Conservation (phyloP, 1,140 invertebrate species). For the Latrodectus geometricus region DNA sequence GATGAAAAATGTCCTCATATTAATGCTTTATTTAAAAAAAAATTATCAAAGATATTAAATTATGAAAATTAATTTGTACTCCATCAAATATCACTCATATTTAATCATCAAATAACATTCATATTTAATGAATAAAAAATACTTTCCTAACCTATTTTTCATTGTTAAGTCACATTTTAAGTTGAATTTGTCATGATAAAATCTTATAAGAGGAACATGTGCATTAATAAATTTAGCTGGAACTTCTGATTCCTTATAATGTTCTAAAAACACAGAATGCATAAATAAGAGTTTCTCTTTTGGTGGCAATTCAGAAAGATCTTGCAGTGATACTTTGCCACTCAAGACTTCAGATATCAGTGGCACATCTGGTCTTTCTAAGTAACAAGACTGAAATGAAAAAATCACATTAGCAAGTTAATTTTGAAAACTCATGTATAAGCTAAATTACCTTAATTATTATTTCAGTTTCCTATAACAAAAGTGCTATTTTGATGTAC, state of each 20-base stretch:
- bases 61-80: too few species aligned
- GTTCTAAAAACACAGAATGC: conserved; percentile 34
- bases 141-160: conserved; percentile 43
- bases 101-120: background rate
- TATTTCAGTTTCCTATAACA: background rate
- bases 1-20: too few species aligned
- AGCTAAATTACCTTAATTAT: background rate
- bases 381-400: conserved; percentile 11
- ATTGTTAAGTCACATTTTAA: conserved; percentile 51
- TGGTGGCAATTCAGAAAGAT: conserved; percentile 32
- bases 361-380: conserved; percentile 39
- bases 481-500: too few species aligned
- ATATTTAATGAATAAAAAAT: background rate
- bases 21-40: too few species aligned
- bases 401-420: background rate
- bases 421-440: background rate
- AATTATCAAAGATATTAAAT: too few species aligned
- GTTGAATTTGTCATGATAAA: conserved; percentile 44
- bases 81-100: background rate
- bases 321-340: conserved; percentile 48
- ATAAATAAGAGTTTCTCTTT: conserved; percentile 45
- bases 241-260: conserved; percentile 28
- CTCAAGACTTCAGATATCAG: conserved; percentile 35
- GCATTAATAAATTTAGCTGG: conserved; percentile 46
- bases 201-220: conserved; percentile 43